Evolutionary conservation across 2,797 vertebrate species (phyloP).

Genomic region (Synanceia verrucosa): DNA sequence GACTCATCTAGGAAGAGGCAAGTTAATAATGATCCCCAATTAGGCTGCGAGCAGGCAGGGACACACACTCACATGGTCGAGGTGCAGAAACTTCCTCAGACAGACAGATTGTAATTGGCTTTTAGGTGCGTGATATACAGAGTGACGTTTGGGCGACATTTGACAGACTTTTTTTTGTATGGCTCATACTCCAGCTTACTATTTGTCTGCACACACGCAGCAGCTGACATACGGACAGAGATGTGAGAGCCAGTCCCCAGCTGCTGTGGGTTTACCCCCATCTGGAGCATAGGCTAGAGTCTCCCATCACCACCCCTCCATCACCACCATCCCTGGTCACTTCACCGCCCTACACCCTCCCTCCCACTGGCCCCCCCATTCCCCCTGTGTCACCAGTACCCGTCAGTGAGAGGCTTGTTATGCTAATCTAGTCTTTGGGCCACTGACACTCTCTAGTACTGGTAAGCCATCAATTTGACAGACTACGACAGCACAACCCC

Average conservation of each 20-base stretch:
- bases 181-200: conserved; percentile 91
- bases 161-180: conserved; percentile 82
- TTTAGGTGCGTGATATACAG: conserved; percentile 64
- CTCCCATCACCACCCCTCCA: conserved; percentile 76
- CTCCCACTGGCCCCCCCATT: neutral
- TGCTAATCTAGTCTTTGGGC: conserved; percentile 79
- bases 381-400: conserved; percentile 57
- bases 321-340: conserved; percentile 58
- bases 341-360: conserved; percentile 35
- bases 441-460: conserved; percentile 62
- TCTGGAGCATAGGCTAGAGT: conserved; percentile 92
- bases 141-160: conserved; percentile 82
- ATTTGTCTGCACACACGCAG: conserved; percentile 59
- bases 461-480: conserved; percentile 71
- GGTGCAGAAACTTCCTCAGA: conserved; percentile 38
- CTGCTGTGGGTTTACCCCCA: conserved; percentile 94
- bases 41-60: conserved; percentile 45
- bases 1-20: conserved; percentile 64
- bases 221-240: conserved; percentile 64
- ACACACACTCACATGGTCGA: conserved; percentile 6
- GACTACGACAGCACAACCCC: conserved; percentile 46
- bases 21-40: conserved; percentile 76
- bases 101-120: conserved; percentile 51
- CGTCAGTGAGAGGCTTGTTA: conserved; percentile 81
- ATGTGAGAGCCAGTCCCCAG: conserved; percentile 88